A percentile compares a stretch with the other conserved stretches of the same genome.
phyloP scores from a whole-genome alignment of 2,888 invertebrate species.

The Dendrolimus pini region DNA sequence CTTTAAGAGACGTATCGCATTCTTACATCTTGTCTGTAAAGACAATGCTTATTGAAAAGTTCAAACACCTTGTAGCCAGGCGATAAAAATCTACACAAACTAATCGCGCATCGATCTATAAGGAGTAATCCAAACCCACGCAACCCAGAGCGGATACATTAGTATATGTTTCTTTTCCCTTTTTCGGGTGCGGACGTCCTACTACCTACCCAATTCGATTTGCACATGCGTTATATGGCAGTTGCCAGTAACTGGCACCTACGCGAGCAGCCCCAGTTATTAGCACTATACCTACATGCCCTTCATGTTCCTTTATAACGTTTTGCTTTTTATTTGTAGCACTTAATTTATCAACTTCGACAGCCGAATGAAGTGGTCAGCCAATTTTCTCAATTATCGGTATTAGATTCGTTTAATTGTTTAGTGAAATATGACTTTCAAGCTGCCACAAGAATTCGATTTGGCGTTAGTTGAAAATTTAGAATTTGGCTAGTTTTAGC shows the following conservation, averaged over 20 bases:
- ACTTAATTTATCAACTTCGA: no score
- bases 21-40: no score
- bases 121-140: slow-evolving; percentile 44
- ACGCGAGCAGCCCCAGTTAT: slow-evolving; percentile 30
- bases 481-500: no score
- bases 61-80: slow-evolving; percentile 15
- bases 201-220: slow-evolving; percentile 48
- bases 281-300: background rate
- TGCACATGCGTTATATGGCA: slow-evolving; percentile 52
- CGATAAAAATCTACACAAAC: slow-evolving; percentile 15
- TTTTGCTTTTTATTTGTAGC: no score
- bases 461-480: no score
- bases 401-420: background rate
- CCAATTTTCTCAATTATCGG: background rate
- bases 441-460: no score
- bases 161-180: slow-evolving; percentile 60
- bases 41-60: background rate
- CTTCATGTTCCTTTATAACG: no score
- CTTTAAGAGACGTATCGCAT: no score
- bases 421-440: background rate
- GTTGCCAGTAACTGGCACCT: slow-evolving; percentile 34
- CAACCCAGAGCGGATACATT: slow-evolving; percentile 59
- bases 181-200: slow-evolving; percentile 69
- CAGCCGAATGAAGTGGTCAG: no score
- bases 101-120: slow-evolving; percentile 14